phyloP scores from a whole-genome alignment of 2,113 vertebrate species.

The Colaptes auratus region DNA sequence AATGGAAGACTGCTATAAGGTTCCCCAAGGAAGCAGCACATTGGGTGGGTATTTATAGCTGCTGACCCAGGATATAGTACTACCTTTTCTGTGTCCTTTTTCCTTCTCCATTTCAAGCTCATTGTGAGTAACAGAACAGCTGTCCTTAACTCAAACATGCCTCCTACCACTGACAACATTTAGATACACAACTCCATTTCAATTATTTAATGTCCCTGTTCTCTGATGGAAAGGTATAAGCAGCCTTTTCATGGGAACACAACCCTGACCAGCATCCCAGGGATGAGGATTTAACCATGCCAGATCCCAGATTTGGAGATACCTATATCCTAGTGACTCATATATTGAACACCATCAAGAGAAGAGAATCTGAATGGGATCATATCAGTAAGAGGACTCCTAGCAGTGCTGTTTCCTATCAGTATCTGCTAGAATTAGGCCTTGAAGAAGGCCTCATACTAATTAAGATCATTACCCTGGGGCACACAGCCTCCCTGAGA shows the following conservation, averaged over 20 bases:
- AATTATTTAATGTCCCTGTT: background rate
- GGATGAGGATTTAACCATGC: background rate
- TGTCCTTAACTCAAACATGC: background rate
- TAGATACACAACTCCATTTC: background rate
- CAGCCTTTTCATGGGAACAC: background rate
- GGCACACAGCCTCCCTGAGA: background rate
- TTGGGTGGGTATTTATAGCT: background rate
- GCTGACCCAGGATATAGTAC: background rate
- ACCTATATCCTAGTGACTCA: background rate
- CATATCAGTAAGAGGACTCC: background rate
- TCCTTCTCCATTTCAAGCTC: background rate
- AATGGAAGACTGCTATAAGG: too few relatives aligned
- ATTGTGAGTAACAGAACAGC: background rate
- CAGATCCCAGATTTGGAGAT: background rate
- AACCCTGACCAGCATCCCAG: background rate
- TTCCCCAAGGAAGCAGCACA: background rate
- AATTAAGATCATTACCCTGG: slow-evolving; percentile 7
- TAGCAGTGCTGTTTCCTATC: background rate
- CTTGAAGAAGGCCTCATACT: slow-evolving; percentile 10
- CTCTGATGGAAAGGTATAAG: background rate
- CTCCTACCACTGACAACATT: background rate
- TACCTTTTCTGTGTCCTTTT: background rate
- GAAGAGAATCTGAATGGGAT: background rate
- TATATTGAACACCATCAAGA: background rate
- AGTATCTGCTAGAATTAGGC: background rate